These are phyloP conservation scores for Pomacea maculata DNA, from an alignment of 1,140 invertebrate species.

Conservation along the genomic window DNA sequence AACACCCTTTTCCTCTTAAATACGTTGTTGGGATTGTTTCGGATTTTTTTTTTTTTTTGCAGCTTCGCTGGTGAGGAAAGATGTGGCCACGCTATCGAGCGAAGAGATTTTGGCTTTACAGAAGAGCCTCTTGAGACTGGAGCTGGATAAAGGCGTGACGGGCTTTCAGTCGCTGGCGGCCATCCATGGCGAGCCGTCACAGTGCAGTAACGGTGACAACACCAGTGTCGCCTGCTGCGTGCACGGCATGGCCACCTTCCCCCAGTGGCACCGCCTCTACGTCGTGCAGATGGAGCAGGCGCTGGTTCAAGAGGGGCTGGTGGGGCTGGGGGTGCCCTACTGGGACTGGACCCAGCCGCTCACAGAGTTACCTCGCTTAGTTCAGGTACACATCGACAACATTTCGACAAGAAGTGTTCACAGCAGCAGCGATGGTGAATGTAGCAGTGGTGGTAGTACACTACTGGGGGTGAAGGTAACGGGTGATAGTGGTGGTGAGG, in stretches of 20 bases:
- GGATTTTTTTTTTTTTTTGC: background rate
- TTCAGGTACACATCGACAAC: background rate
- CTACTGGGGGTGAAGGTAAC: too few species aligned
- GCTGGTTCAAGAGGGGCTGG: constrained; percentile 20
- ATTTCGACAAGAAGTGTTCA: too few species aligned
- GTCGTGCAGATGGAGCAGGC: constrained; percentile 33
- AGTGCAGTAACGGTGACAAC: constrained; percentile 19
- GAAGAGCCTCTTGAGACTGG: constrained; percentile 18
- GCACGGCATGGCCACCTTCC: constrained; percentile 35
- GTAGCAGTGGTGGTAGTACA: too few species aligned
- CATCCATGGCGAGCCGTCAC: constrained; percentile 30
- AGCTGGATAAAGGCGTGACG: constrained; percentile 25
- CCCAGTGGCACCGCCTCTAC: constrained; percentile 35
- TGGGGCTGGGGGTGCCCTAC: constrained; percentile 29
- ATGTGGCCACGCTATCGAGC: background rate
- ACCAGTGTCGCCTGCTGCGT: constrained; percentile 28
- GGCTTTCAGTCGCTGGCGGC: constrained; percentile 29
- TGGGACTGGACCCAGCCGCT: constrained; percentile 37
- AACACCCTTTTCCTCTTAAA: too few species aligned
- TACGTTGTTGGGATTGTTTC: background rate
- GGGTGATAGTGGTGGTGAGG: too few species aligned
- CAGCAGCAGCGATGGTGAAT: too few species aligned
- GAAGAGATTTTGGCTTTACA: constrained; percentile 2
- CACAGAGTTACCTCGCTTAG: constrained; percentile 22
- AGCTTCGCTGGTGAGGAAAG: constrained; percentile 5